phyloP scores from a whole-genome alignment of 53 echinoderm and acorn worm genomes.

The Arbacia lixula region DNA sequence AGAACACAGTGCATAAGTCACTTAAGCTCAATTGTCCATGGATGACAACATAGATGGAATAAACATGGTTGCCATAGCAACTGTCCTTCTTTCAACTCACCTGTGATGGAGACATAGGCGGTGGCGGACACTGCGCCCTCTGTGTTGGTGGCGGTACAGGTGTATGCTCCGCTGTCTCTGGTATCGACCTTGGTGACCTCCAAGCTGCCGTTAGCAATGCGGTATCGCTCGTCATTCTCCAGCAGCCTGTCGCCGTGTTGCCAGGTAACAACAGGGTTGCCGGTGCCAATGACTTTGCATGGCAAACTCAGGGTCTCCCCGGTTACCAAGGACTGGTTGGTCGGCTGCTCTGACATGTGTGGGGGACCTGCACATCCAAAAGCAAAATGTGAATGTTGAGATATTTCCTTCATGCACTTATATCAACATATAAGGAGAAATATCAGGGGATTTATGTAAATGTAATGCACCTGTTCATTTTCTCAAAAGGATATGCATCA shows the following conservation, averaged over 20 bases:
- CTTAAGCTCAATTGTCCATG: no score
- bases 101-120: constrained; percentile 71
- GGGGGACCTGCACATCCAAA: constrained; percentile 95
- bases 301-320: constrained; percentile 74
- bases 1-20: no score
- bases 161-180: constrained; percentile 73
- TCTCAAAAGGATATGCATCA: no score
- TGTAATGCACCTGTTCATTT: no score
- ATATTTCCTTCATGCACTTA: no score
- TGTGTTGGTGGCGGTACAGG: constrained; percentile 73
- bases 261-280: constrained; percentile 79
- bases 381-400: no score
- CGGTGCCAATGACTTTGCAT: constrained; percentile 83
- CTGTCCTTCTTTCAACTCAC: constrained; percentile 49
- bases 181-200: constrained; percentile 62
- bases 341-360: constrained; percentile 59
- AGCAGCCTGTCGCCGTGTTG: constrained; percentile 58
- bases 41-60: neutral
- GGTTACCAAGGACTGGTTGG: constrained; percentile 66
- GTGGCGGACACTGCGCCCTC: constrained; percentile 60
- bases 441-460: no score
- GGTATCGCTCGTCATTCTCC: constrained; percentile 27
- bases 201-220: constrained; percentile 37
- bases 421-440: no score
- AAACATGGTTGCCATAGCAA: neutral